These are phyloP conservation scores for Ametastegia equiseti DNA, from an alignment of 2,888 invertebrate genomes.

Conservation along the genomic window DNA sequence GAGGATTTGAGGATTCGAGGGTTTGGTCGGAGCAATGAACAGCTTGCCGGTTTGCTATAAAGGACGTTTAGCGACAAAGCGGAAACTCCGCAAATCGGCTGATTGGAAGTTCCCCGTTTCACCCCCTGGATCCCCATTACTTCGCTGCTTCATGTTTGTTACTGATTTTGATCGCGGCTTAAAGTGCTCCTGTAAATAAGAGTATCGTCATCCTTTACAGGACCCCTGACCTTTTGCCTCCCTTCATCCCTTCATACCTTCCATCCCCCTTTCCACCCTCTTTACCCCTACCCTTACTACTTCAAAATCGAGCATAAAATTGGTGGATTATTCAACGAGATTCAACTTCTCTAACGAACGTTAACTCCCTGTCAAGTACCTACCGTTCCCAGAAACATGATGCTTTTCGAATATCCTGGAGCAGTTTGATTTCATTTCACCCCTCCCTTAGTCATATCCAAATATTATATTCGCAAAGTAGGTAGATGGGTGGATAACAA, in stretches of 20 bases:
- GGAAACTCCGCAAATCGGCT: slow-evolving; percentile 56
- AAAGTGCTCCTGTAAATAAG: slow-evolving; percentile 55
- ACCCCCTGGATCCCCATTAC: slow-evolving; percentile 35
- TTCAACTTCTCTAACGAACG: slow-evolving; percentile 21
- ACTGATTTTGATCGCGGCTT: slow-evolving; percentile 55
- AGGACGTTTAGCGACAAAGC: slow-evolving; percentile 48
- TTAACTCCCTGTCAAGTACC: slow-evolving; percentile 16
- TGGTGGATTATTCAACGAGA: slow-evolving; percentile 22
- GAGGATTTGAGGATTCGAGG: neutral
- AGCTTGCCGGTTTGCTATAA: slow-evolving; percentile 35
- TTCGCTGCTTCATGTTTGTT: slow-evolving; percentile 54
- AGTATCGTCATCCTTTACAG: slow-evolving; percentile 29
- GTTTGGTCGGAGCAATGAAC: neutral
- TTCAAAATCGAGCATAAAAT: slow-evolving; percentile 31
- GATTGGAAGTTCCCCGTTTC: slow-evolving; percentile 57
- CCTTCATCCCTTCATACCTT: slow-evolving; percentile 14
- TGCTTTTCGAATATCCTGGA: neutral
- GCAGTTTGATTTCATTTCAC: neutral
- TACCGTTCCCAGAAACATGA: neutral
- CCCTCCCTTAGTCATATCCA: neutral
- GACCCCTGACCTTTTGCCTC: slow-evolving; percentile 48
- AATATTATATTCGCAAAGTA: neutral
- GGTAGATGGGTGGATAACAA: neutral
- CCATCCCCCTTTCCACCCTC: neutral
- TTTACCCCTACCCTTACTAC: too few species aligned